Evolutionary conservation across 2,888 invertebrate genomes (phyloP).

Genomic region (Escarpia spicata): DNA sequence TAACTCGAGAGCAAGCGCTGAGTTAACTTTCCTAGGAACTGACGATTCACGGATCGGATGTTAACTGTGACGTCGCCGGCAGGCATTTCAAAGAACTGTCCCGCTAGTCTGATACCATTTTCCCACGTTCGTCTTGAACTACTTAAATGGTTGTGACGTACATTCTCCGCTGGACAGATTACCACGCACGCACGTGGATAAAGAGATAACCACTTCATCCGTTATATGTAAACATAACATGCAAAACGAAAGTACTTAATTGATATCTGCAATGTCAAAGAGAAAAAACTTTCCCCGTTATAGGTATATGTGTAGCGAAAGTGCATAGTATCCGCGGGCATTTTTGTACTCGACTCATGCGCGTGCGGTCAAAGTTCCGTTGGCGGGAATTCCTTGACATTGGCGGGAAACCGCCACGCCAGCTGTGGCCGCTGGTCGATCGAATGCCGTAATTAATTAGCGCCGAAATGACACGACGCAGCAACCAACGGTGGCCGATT

Average conservation of each 20-base stretch:
- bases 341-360: neutral
- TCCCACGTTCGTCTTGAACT: neutral
- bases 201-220: neutral
- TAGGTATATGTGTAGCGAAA: neutral
- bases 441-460: neutral
- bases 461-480: neutral
- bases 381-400: neutral
- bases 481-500: conserved; percentile 9
- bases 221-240: neutral
- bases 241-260: too few relatives aligned
- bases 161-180: neutral
- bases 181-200: neutral
- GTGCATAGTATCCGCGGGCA: neutral
- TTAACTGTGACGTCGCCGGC: neutral
- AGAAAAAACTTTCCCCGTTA: too few relatives aligned
- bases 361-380: neutral
- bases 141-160: neutral
- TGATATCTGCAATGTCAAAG: too few relatives aligned
- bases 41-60: neutral
- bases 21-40: neutral
- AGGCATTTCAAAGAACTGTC: conserved; percentile 2
- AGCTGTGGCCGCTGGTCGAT: neutral
- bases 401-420: neutral
- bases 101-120: neutral
- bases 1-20: neutral